Conservation (phyloP, 2,888 invertebrate genomes). For the Sminthurides aquaticus region DNA sequence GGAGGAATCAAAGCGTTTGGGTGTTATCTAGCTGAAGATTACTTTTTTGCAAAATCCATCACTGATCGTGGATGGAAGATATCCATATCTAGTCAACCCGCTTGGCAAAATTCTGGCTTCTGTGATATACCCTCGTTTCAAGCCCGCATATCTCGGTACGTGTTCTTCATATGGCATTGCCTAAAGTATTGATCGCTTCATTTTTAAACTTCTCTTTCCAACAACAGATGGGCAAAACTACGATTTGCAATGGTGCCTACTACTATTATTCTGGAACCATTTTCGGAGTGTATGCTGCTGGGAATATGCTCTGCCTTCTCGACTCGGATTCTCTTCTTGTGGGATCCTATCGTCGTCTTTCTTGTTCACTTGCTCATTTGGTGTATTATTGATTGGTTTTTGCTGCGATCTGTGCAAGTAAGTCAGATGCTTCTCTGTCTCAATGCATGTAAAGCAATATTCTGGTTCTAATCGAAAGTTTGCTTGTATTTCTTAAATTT, state of each 20-base stretch:
- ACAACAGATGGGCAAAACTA: constrained; percentile 81
- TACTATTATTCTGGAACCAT: constrained; percentile 82
- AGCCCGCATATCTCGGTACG: constrained; percentile 57
- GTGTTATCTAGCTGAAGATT: constrained; percentile 95
- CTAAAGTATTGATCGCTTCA: not conserved
- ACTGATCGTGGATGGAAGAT: constrained; percentile 82
- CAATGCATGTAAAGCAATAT: not conserved
- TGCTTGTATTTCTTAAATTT: not conserved
- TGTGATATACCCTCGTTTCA: constrained; percentile 80
- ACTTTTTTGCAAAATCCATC: constrained; percentile 88
- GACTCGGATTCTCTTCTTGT: constrained; percentile 67
- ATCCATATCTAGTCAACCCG: constrained; percentile 85
- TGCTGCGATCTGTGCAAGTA: constrained; percentile 78
- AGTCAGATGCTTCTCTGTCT: constrained; percentile 7
- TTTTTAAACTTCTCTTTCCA: not conserved
- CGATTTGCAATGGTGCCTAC: constrained; percentile 92
- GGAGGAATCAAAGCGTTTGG: constrained; percentile 88
- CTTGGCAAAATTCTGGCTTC: constrained; percentile 87
- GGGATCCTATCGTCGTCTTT: constrained; percentile 85
- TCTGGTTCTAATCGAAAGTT: not conserved
- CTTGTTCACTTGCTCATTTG: constrained; percentile 85
- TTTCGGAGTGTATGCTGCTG: constrained; percentile 88
- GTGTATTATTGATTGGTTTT: constrained; percentile 92
- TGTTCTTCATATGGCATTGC: not conserved
- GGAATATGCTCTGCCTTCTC: constrained; percentile 90